Base-by-base conservation (phyloP, 2,797 vertebrate species). In the Intellagama lesueurii region DNA sequence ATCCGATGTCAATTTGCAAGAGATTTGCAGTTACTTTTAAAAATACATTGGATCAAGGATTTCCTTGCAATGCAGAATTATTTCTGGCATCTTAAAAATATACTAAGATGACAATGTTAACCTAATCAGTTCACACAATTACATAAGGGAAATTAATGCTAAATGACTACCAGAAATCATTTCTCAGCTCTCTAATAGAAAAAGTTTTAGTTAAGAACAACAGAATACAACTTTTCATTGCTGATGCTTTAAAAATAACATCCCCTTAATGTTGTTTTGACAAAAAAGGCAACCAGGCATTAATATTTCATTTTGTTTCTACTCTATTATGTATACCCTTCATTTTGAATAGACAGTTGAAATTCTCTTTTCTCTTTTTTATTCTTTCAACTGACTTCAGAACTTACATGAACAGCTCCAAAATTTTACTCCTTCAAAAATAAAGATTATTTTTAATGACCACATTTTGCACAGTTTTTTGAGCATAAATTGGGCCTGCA, bases 291-390 rank as follows among this genome's bases (percentile, higher is more conserved):
- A 86, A 77, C 28, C 17, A 28, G 70, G 35, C 44, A 88, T 88
- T 68, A 88, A 88, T 83, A 83, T 83, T 88, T 83, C 44, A 88
- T 77, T 88, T 88, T 77, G 72, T 35, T 52, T 77, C 40, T 88
- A 40, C 76, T 88, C 72, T 76, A 88, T 88, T 83, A 88, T 88
- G 72, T 40, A 88, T 83, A 77, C 49, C 64, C 60, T 52, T 88
- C 72, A 83, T 88, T 88, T 83, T 88, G 56, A 69, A 35, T 19
- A 69, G 73, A 83, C 44, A 30, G 81, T 30, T 88, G 66, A 77
- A 77, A 83, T 83, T 83, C 87, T 88, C 14, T 56, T 35, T 83
- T 35, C 87, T 66, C 12, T 60, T 76, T 77, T 66, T 49, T 30
- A 30, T 49, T 83, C 44, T 76, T 77, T 77, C 52, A 69, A 32